Base-by-base conservation (phyloP, 2,113 vertebrate genomes). In the Lepisosteus osseus region DNA sequence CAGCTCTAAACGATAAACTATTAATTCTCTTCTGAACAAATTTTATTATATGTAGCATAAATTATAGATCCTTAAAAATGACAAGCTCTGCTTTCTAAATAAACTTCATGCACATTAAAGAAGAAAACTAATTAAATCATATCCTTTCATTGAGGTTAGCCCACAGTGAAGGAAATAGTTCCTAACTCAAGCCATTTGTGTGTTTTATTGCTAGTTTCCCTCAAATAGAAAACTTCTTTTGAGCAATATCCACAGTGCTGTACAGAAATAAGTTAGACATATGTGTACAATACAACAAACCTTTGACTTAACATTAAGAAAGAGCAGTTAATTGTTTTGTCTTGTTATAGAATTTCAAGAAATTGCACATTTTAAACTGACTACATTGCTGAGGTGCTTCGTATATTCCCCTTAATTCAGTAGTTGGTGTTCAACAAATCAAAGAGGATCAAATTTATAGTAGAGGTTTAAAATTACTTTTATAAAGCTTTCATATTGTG, bases 51-150 rank as follows among this genome's bases (percentile, higher is more conserved):
- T 61, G 63, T 56, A 73, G 77, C 84, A 90, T 89, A 80, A 88
- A 88, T 87, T 80, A 74, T 78, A 79, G 83, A 83, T 73, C 74
- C 82, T 86, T 68, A 54, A 84, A 88, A 75, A 82, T 87, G 82
- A 86, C 79, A 89, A 83, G 85, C 80, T 86, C 72, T 68, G 80
- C 78, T 80, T 90, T 89, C 85, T 87, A 85, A 90, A 86, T 86
- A 84, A 87, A 89, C 87, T 88, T 81, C 82, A 85, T 84, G 83
- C 83, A 72, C 85, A 87, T 89, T 89, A 87, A 90, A 88, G 82
- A 78, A 83, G 79, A 81, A 89, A 85, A 87, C 85, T 87, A 89
- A 91, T 91, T 86, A 90, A 90, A 89, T 89, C 87, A 89, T 88
- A 89, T 89, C 84, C 85, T 90, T 85, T 88, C 83, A 88, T 90